Evolutionary conservation across 2,113 vertebrate species (phyloP), one percentile per base, ranked within the genome.

Genomic region (Trachemys scripta): DNA sequence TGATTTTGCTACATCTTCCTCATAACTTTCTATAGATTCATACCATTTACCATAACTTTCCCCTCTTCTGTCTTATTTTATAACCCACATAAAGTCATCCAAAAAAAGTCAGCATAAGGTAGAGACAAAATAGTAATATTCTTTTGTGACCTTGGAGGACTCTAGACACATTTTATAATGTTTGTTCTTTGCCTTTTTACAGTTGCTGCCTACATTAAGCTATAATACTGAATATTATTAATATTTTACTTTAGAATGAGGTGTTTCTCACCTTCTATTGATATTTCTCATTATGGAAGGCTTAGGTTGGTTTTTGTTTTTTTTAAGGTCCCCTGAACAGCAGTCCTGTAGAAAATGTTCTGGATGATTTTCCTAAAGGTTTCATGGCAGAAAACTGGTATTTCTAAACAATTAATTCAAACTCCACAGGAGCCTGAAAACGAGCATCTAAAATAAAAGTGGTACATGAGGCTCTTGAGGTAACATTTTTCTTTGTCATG

Each of bases 401-500:
- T 78, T 87, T 95, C 47, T 82, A 82, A 93, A 49, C 24, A 87
- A 54, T 42, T 92, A 84, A 79, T 89, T 95, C 54, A 91, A 91
- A 95, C 84, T 72, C 54, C 62, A 91, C 57, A 85, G 81, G 72
- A 83, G 42, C 9, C 76, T 90, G 76, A 94, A 96, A 96, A 89
- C 24, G 0, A 94, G 3, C 31, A 53, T 51, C 45, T 88, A 90
- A 94, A 94, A 86, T 86, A 78, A 80, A 19, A 94, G 62, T 78
- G 53, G 50, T 45, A n/a, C 65, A 88, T 93, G 57, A 96, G 20
- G 50, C 13, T 88, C 27, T 19, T 83, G 85, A 93, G 90, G 80
- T 81, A 92, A 69, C 10, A 35, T 85, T 93, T 84, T 84, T 76
- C 69, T 84, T 85, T 79, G 56, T 78, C 85, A 90, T 69, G 65